A percentile compares a stretch with the other conserved stretches of the same genome.
phyloP scores from a whole-genome alignment of 2,888 invertebrate species.

The Dicroscelio sp. region DNA sequence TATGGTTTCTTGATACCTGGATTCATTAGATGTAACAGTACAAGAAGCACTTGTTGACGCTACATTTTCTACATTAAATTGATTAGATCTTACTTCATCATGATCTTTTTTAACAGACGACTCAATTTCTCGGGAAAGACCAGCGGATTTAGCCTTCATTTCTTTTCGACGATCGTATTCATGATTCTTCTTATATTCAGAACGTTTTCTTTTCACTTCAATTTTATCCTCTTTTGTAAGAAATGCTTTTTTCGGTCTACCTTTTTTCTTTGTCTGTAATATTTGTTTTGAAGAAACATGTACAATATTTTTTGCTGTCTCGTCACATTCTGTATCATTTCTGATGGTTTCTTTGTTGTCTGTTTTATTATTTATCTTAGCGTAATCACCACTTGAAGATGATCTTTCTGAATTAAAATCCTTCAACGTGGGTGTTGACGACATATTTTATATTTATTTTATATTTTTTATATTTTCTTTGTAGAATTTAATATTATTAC shows the following conservation, averaged over 20 bases:
- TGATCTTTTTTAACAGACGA: neutral
- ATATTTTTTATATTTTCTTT: no score
- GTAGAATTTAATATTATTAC: no score
- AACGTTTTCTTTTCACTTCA: neutral
- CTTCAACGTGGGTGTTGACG: no score
- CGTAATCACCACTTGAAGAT: neutral
- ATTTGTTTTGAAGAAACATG: neutral
- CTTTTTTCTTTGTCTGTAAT: neutral
- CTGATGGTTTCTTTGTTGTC: neutral
- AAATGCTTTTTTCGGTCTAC: neutral
- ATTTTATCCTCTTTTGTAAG: neutral
- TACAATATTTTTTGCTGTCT: neutral
- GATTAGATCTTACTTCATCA: no score
- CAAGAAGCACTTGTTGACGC: neutral
- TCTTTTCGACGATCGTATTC: neutral
- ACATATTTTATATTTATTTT: neutral
- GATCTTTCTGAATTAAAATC: no score
- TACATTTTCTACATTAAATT: neutral
- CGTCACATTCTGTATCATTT: neutral
- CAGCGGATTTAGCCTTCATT: neutral
- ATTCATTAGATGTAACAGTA: neutral
- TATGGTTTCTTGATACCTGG: neutral
- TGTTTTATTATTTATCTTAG: neutral
- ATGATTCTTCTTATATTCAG: neutral
- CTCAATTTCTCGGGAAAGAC: neutral